These are phyloP conservation scores for Andrena camellia DNA, from an alignment of 2,888 invertebrate genomes.

Conservation along the genomic window DNA sequence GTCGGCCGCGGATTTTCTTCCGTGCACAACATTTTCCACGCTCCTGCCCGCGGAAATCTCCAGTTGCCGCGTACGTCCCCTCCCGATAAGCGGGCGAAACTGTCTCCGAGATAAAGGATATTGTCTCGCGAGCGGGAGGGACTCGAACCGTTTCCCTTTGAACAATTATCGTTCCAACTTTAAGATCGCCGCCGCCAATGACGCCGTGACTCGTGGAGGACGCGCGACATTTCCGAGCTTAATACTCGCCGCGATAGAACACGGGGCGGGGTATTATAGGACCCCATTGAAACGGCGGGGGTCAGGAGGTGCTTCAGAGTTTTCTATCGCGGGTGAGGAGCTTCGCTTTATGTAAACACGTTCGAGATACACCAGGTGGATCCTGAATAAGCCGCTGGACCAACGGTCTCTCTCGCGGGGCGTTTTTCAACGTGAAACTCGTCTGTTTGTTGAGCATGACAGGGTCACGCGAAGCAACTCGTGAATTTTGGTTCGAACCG, in stretches of 20 bases:
- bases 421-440: not conserved
- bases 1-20: conserved; percentile 59
- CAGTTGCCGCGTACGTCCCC: conserved; percentile 55
- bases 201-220: conserved; percentile 13
- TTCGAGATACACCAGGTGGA: conserved; percentile 4
- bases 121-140: conserved; percentile 38
- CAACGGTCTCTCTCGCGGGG: not conserved
- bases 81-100: conserved; percentile 63
- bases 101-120: conserved; percentile 66
- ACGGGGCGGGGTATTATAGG: conserved; percentile 35
- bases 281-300: not conserved
- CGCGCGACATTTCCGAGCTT: conserved; percentile 26
- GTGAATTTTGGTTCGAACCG: too few relatives aligned
- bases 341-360: conserved; percentile 15
- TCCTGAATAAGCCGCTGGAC: conserved; percentile 6
- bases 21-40: conserved; percentile 56
- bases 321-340: conserved; percentile 7
- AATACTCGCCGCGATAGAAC: conserved; percentile 23
- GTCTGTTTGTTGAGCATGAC: not conserved
- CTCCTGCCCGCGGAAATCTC: conserved; percentile 43
- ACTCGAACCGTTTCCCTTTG: conserved; percentile 43
- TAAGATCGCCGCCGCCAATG: conserved; percentile 31
- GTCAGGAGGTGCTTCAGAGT: not conserved
- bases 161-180: conserved; percentile 65
- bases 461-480: too few relatives aligned